A percentile compares a stretch with the other conserved stretches of the same genome.
Evolutionary conservation across 2,113 vertebrate genomes (phyloP).

Genomic region (Cynopterus brachyotis): DNA sequence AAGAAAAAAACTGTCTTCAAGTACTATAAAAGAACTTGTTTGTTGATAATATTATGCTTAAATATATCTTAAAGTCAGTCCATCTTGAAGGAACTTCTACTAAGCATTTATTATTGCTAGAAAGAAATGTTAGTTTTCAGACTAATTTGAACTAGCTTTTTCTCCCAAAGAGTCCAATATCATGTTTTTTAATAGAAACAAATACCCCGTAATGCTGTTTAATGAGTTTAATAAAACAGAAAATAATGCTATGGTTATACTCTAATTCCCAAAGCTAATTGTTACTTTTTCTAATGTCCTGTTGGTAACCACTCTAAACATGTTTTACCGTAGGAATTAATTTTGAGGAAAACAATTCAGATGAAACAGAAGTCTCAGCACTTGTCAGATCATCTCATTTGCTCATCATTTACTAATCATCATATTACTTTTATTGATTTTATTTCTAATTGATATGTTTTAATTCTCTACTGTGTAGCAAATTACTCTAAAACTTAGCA

Average conservation of each 20-base stretch:
- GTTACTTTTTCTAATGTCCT: conserved; percentile 8
- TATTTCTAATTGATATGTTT: not conserved
- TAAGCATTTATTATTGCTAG: not conserved
- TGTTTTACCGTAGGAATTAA: not conserved
- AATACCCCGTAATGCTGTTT: not conserved
- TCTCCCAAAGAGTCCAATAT: not conserved
- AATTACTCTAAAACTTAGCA: not conserved
- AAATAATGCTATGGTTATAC: conserved; percentile 22
- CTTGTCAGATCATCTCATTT: not conserved
- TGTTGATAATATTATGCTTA: not conserved
- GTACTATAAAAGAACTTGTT: not conserved
- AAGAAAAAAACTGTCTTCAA: not conserved
- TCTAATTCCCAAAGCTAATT: conserved; percentile 12
- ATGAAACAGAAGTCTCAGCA: not conserved
- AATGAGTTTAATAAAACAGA: conserved; percentile 30
- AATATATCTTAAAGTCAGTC: not conserved
- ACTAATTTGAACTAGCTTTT: conserved; percentile 16
- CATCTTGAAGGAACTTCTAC: not conserved
- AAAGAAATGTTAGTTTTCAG: conserved; percentile 1
- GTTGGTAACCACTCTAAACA: not conserved
- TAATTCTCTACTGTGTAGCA: not conserved
- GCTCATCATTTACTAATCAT: not conserved
- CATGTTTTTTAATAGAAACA: conserved; percentile 14
- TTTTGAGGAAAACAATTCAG: not conserved
- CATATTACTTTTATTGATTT: not conserved